Evolutionary conservation across 2,797 vertebrate species (phyloP).

Genomic region (Luscinia megarhynchos): DNA sequence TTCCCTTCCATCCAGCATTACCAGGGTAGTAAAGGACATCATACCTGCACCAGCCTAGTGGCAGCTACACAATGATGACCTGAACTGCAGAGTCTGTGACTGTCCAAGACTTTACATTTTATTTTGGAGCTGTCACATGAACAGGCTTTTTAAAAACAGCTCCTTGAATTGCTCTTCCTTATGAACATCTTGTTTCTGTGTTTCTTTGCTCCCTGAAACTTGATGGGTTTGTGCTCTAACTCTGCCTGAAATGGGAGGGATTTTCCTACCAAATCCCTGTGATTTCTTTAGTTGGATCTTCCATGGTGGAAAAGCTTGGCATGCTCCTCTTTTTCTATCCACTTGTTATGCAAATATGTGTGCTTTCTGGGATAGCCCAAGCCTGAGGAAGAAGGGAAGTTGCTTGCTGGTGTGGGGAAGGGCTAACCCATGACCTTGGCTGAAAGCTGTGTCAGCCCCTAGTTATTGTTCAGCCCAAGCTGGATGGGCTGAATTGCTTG

Average conservation of each 20-base stretch:
- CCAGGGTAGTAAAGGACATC: neutral
- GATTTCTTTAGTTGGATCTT: neutral
- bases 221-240: neutral
- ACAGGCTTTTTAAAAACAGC: neutral
- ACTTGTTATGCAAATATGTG: neutral
- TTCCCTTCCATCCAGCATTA: neutral
- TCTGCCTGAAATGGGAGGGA: neutral
- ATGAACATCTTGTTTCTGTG: neutral
- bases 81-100: neutral
- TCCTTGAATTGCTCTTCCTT: neutral
- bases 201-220: neutral
- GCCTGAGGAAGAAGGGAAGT: neutral
- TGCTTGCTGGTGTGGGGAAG: neutral
- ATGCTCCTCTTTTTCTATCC: neutral
- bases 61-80: neutral
- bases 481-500: neutral
- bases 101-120: neutral
- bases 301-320: neutral
- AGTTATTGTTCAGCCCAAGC: neutral
- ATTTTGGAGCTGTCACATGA: neutral
- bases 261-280: neutral
- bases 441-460: neutral
- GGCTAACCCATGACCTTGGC: slow-evolving; percentile 25
- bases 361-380: neutral
- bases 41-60: neutral